A percentile compares a stretch with the other conserved stretches of the same genome.
Evolutionary conservation across 2,888 invertebrate species (phyloP).

Genomic region (Diplolepis rosae): DNA sequence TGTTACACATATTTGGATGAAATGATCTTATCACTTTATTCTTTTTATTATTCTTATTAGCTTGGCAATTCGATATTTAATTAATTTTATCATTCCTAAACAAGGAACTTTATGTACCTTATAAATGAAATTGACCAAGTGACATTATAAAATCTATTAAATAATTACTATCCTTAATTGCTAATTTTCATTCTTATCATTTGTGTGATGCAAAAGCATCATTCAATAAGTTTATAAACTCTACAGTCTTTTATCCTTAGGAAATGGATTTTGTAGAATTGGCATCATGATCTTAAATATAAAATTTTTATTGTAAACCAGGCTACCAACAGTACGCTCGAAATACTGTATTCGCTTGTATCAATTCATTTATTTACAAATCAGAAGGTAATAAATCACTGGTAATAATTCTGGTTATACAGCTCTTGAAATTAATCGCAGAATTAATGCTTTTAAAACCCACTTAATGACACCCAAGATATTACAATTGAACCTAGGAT

Average conservation of each 20-base stretch:
- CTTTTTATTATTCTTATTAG: neutral
- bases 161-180: neutral
- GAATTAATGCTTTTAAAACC: neutral
- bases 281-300: neutral
- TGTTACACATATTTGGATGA: neutral
- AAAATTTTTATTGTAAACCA: neutral
- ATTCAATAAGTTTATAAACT: neutral
- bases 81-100: neutral
- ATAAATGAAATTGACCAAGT: neutral
- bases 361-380: neutral
- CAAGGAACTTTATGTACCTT: neutral
- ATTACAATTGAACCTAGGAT: neutral
- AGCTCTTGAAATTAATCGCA: neutral
- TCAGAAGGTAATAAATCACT: neutral
- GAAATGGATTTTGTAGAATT: neutral
- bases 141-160: neutral
- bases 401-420: neutral
- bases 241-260: neutral
- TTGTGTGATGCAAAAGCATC: neutral
- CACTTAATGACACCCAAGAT: neutral
- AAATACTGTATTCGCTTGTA: slow-evolving; percentile 13
- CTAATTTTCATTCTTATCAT: neutral
- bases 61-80: neutral
- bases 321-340: neutral
- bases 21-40: neutral